phyloP scores from a whole-genome alignment of 2,888 invertebrate genomes.

The Temnothorax unifasciatus region DNA sequence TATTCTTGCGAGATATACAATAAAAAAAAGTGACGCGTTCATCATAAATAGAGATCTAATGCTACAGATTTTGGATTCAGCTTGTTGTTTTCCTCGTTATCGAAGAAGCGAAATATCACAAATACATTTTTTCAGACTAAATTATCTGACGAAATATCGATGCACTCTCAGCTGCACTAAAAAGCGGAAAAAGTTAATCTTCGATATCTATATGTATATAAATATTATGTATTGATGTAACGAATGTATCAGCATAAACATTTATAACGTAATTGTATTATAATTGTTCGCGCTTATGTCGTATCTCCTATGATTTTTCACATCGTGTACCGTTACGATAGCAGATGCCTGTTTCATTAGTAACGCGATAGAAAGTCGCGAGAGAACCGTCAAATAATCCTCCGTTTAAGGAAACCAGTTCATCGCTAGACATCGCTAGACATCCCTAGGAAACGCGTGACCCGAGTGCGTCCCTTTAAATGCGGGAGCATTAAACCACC shows the following conservation, averaged over 20 bases:
- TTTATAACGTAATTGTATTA: neutral
- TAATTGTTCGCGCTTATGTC: no score
- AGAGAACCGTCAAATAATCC: neutral
- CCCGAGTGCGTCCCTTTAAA: constrained; percentile 24
- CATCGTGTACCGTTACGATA: no score
- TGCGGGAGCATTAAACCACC: neutral
- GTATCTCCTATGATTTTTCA: neutral
- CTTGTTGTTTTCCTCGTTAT: neutral
- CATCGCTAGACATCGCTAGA: neutral
- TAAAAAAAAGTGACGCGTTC: neutral
- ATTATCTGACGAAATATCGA: neutral
- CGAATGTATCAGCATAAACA: neutral
- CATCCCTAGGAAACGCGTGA: neutral
- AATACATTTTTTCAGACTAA: neutral
- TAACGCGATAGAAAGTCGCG: neutral
- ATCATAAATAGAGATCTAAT: neutral
- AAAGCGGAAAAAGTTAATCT: neutral
- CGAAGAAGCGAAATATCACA: neutral
- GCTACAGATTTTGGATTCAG: neutral
- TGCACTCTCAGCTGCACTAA: neutral
- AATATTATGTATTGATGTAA: no score
- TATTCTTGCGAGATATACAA: neutral
- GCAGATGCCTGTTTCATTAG: no score
- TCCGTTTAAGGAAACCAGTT: neutral
- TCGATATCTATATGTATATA: no score